Evolutionary conservation across 2,888 invertebrate genomes (phyloP), one percentile per base, ranked within the genome.

Genomic region (Pyrocoelia pectoralis): DNA sequence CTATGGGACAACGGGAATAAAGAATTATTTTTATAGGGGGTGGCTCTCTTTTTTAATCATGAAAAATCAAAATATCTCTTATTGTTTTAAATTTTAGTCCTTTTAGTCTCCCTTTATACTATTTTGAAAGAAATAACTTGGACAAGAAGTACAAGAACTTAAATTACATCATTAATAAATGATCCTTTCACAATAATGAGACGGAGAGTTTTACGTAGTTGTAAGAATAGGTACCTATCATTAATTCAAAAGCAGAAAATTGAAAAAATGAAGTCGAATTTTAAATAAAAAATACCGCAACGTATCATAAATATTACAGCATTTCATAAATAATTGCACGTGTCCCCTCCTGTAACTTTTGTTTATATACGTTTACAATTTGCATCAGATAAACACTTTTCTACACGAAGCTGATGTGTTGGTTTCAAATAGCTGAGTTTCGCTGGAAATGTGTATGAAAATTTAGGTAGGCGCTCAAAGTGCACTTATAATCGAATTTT

Each of bases 41-140:
- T 74, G 72, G 74, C 65, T 61, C 64, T 73, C 74, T 77, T 80
- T 80, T 81, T 81, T 80, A 81, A 80, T 80, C 80, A 81, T 76
- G 75, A 77, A 78, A 74, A 79, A 79, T 79, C 79, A 78, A 60
- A 60, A 60, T 60, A 38, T 52, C 43, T 51, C 43, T 41, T 40
- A 43, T 54, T 52, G 52, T 43, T 58, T 51, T 55, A 49, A 41
- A 17, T 50, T 50, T 50, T 50, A 9, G 13, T 28, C 8, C 8
- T 12, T 24, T 19, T 9, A 33, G n/a, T 33, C 33, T 33, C 6
- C 8, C 2, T 33, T 2, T 33, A 33, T 33, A 33, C 2, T 33
- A 24, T 33, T 33, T 15, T 43, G 13, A 12, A n/a, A 15, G 17
- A 43, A 43, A 43, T 43, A 15, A 43, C 8, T 8, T n/a, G 33